Percentiles rank a stretch among this genome's conserved stretches.
Conservation (phyloP, 2,797 vertebrate species). For the Triplophysa bombifrons region DNA sequence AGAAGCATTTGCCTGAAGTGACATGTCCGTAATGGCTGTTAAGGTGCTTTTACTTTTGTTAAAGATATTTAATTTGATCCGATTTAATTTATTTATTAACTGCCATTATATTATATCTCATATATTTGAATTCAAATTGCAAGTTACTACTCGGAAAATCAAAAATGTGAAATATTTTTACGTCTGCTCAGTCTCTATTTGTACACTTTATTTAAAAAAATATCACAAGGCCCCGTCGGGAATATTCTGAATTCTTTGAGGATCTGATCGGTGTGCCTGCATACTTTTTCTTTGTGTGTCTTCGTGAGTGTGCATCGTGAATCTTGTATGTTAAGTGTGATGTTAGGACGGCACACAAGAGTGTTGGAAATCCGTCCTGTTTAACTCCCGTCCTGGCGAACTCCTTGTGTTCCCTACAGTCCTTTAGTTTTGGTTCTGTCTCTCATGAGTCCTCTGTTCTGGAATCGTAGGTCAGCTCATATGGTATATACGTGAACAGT, state of each 20-base stretch:
- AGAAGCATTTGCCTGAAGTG: slow-evolving; percentile 23
- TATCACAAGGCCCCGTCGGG: slow-evolving; percentile 72
- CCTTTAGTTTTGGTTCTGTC: slow-evolving; percentile 30
- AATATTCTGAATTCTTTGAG: slow-evolving; percentile 70
- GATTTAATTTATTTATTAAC: background rate
- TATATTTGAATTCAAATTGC: no score
- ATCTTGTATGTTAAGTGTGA: slow-evolving; percentile 47
- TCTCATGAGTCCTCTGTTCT: slow-evolving; percentile 56
- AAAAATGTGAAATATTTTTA: background rate
- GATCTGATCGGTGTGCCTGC: slow-evolving; percentile 27
- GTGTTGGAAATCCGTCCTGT: slow-evolving; percentile 68
- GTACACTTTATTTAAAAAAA: slow-evolving; percentile 62
- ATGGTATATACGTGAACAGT: slow-evolving; percentile 74
- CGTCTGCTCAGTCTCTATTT: slow-evolving; percentile 7
- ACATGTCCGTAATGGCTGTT: background rate
- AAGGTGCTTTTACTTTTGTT: background rate
- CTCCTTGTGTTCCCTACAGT: slow-evolving; percentile 56
- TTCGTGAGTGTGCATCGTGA: slow-evolving; percentile 37
- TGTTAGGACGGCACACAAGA: slow-evolving; percentile 62
- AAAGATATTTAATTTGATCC: background rate
- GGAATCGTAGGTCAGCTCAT: slow-evolving; percentile 63
- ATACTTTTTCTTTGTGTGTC: background rate
- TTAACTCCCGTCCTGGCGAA: slow-evolving; percentile 64
- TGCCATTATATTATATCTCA: no score
- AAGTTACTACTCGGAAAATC: background rate